phyloP scores from a whole-genome alignment of 2,888 invertebrate genomes.

The Sylvicola fuscatus region DNA sequence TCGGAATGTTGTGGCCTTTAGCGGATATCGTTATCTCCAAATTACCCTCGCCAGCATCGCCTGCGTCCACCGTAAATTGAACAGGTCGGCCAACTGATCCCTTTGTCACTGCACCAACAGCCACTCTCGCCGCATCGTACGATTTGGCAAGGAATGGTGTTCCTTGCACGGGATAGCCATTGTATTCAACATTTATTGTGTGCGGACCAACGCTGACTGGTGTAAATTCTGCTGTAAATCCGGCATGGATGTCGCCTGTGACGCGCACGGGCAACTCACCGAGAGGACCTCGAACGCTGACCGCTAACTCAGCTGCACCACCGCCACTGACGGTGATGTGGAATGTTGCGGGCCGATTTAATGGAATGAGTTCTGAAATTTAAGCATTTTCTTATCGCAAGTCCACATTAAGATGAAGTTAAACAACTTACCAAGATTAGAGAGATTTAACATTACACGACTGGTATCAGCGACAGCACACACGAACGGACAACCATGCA shows the following conservation, averaged over 20 bases:
- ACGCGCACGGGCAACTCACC: conserved; percentile 76
- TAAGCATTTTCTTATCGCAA: neutral
- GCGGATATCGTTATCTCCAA: conserved; percentile 93
- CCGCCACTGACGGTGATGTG: conserved; percentile 53
- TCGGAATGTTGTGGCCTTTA: conserved; percentile 80
- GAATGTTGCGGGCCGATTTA: conserved; percentile 59
- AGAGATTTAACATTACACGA: conserved; percentile 48
- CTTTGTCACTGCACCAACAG: conserved; percentile 59
- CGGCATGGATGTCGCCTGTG: conserved; percentile 70
- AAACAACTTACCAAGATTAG: conserved; percentile 29
- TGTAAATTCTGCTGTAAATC: conserved; percentile 79
- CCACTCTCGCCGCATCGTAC: conserved; percentile 76
- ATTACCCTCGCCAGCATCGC: conserved; percentile 92
- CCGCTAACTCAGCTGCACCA: conserved; percentile 65
- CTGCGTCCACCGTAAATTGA: conserved; percentile 90
- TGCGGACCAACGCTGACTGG: conserved; percentile 87
- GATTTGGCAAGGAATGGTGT: conserved; percentile 82
- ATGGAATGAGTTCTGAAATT: conserved; percentile 53
- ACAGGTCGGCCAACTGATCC: conserved; percentile 78
- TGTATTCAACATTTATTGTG: conserved; percentile 77
- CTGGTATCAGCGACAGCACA: conserved; percentile 67
- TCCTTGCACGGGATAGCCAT: conserved; percentile 71
- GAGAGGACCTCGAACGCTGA: conserved; percentile 71
- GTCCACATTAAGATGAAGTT: neutral
- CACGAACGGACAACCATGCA: conserved; percentile 76